These are phyloP conservation scores for Yponomeuta plumbellus DNA, from an alignment of 2,888 invertebrate genomes.

Conservation along the genomic window DNA sequence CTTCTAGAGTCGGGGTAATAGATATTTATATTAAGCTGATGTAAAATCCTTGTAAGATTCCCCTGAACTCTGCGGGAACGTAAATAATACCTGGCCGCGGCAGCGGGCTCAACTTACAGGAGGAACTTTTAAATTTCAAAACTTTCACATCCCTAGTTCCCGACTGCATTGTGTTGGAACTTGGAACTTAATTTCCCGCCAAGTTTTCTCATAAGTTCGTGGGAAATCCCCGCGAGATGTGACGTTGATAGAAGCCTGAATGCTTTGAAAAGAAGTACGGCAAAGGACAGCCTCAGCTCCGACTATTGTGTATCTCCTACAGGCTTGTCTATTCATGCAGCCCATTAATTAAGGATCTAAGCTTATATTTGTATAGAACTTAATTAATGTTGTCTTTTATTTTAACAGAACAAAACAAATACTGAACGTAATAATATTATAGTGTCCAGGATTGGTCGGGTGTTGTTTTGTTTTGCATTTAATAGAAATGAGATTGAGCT, in stretches of 20 bases:
- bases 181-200: slow-evolving; percentile 9
- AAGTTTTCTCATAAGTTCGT: slow-evolving; percentile 12
- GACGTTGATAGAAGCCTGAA: slow-evolving; percentile 9
- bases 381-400: too few relatives aligned
- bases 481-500: too few relatives aligned
- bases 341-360: too few relatives aligned
- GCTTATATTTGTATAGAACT: too few relatives aligned
- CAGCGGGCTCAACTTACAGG: not conserved
- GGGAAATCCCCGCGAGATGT: slow-evolving; percentile 11
- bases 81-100: not conserved
- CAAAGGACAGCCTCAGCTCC: not conserved
- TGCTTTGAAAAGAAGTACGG: not conserved
- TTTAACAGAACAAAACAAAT: too few relatives aligned
- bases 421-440: too few relatives aligned
- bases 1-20: not conserved
- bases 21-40: not conserved
- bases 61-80: not conserved
- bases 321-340: too few relatives aligned
- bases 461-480: too few relatives aligned
- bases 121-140: slow-evolving; percentile 8
- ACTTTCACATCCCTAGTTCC: slow-evolving; percentile 9
- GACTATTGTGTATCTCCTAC: too few relatives aligned
- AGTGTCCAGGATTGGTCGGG: too few relatives aligned
- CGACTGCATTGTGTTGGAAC: slow-evolving; percentile 11
- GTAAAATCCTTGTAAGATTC: slow-evolving; percentile 1